Evolutionary conservation across 2,797 vertebrate genomes (phyloP).

Genomic region (Cryptoblepharus egeriae): DNA sequence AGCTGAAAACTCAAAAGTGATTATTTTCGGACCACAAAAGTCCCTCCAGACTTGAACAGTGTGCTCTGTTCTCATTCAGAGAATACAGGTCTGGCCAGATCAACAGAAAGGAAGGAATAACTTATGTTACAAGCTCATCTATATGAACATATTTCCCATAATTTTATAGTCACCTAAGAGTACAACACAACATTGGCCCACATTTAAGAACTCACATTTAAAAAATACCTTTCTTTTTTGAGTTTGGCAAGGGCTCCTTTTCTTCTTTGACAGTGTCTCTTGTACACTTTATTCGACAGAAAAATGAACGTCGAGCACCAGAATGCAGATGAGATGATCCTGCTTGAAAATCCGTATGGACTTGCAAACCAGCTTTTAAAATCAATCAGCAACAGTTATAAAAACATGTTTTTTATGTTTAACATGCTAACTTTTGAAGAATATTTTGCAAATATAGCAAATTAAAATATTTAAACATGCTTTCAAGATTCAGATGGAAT

Average conservation of each 20-base stretch:
- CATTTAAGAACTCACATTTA: neutral
- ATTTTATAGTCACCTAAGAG: too few species aligned
- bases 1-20: too few species aligned
- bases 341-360: slow-evolving; percentile 85
- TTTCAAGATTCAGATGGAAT: neutral
- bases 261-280: slow-evolving; percentile 85
- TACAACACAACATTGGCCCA: neutral
- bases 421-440: slow-evolving; percentile 9
- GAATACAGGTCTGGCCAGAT: too few species aligned
- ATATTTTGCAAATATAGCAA: slow-evolving; percentile 35
- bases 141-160: too few species aligned
- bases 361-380: slow-evolving; percentile 85
- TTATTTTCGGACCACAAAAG: too few species aligned
- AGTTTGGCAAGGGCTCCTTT: slow-evolving; percentile 81
- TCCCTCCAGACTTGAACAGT: too few species aligned
- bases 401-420: slow-evolving; percentile 26
- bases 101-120: too few species aligned
- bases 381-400: slow-evolving; percentile 42
- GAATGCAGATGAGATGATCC: slow-evolving; percentile 83
- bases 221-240: slow-evolving; percentile 90
- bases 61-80: too few species aligned
- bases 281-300: slow-evolving; percentile 92
- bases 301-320: slow-evolving; percentile 92
- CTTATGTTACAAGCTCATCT: too few species aligned
- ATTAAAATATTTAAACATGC: slow-evolving; percentile 31